These are phyloP conservation scores for Caenorhabditis plicata DNA, from an alignment of 2,888 invertebrate species.

Conservation along the genomic window DNA sequence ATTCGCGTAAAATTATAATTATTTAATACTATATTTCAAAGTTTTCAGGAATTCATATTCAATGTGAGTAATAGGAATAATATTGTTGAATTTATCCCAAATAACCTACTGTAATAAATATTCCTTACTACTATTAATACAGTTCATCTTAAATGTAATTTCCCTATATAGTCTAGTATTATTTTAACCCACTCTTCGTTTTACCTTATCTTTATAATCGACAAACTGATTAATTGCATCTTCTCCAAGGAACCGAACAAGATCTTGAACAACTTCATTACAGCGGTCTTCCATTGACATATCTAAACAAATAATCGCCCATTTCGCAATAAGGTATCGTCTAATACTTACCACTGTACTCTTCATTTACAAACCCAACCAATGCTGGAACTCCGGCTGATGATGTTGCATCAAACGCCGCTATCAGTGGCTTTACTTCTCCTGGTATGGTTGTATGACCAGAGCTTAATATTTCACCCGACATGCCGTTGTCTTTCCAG, in stretches of 20 bases:
- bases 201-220: constrained; percentile 65
- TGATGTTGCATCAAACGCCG: constrained; percentile 32
- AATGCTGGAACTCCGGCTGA: constrained; percentile 66
- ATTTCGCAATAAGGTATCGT: background rate
- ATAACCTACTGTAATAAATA: no score
- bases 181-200: background rate
- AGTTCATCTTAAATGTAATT: no score
- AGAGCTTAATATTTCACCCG: constrained; percentile 66
- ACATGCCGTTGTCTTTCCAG: constrained; percentile 67
- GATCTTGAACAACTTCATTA: constrained; percentile 65
- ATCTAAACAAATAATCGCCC: constrained; percentile 7
- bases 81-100: no score
- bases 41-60: no score
- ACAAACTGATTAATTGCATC: constrained; percentile 37
- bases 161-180: no score
- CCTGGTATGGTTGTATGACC: constrained; percentile 33
- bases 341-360: constrained; percentile 27
- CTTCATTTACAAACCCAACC: constrained; percentile 65
- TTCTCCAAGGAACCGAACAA: constrained; percentile 42
- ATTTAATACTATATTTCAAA: no score
- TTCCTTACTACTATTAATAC: no score
- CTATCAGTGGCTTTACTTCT: constrained; percentile 36
- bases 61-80: no score
- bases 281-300: constrained; percentile 61
- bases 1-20: no score